Evolutionary conservation across 2,797 vertebrate genomes (phyloP), one percentile per base, ranked within the genome.

Genomic region (Eulemur albifrons): DNA sequence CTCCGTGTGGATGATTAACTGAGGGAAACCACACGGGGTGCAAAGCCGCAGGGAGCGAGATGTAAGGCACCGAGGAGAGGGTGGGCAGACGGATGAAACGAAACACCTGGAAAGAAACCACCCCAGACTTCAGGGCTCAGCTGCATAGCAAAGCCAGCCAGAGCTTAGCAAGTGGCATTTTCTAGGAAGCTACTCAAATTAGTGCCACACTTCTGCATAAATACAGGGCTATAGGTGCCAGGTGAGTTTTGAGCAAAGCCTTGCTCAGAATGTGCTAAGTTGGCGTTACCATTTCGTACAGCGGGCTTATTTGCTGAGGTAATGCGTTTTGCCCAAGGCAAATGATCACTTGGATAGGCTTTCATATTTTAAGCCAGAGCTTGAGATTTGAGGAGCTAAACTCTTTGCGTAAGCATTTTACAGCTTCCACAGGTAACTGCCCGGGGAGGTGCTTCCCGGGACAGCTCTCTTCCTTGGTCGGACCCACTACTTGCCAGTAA

Each of bases 311-410:
- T 54, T 87, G 87, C 92, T 48, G 40, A 98, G 87, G 48, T 40
- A 48, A 80, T 90, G 90, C 72, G 25, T 54, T 87, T 95, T 97
- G 96, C 97, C 97, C 94, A 67, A 81, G 96, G 86, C 65, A 79
- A 93, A 95, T 93, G 94, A 93, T 94, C 92, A 14, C 50, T 95
- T 93, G 94, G 84, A 90, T 96, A 59, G 79, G 85, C 95, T 96
- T 77, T 97, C 93, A 57, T 95, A 92, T 96, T 83, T 92, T 97
- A 95, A 96, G 82, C 76, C 83, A 94, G 92, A 96, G 94, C 48
- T 84, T 95, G 96, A 96, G 96, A 90, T 90, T 92, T 94, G 54
- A 89, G 75, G 70, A 96, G 81, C 67, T 92, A 83, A 40, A 40
- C 96, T 95, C 87, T 7, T 18, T 75, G 92, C 85, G 52, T 95